These are phyloP conservation scores for Apus apus DNA, from an alignment of 2,113 vertebrate genomes.

Conservation along the genomic window DNA sequence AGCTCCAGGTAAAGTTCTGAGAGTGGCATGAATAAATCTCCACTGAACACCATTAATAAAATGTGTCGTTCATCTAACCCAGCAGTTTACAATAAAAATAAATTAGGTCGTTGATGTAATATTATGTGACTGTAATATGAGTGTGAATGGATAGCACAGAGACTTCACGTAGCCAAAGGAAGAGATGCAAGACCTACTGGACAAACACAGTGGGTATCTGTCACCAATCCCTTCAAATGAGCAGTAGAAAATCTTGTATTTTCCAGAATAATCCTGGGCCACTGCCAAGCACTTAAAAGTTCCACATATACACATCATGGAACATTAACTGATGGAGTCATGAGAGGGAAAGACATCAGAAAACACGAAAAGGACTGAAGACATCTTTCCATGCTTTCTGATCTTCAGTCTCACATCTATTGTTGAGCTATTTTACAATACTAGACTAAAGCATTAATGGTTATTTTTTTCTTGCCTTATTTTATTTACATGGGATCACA, in stretches of 20 bases:
- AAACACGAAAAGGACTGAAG: not conserved
- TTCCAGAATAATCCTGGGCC: not conserved
- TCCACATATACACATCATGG: not conserved
- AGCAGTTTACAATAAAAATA: not conserved
- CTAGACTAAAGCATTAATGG: not conserved
- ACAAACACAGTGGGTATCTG: not conserved
- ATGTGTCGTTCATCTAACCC: not conserved
- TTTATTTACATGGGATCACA: constrained; percentile 43
- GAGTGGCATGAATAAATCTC: not conserved
- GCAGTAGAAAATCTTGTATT: not conserved
- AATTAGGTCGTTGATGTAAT: not conserved
- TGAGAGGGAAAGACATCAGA: not conserved
- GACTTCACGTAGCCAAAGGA: not conserved
- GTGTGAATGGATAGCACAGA: not conserved
- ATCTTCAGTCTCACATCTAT: not conserved
- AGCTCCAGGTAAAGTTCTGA: constrained; percentile 11
- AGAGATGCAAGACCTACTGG: not conserved
- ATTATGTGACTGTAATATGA: not conserved
- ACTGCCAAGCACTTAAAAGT: not conserved
- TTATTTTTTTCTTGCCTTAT: not conserved
- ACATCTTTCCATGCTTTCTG: not conserved
- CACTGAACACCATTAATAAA: not conserved
- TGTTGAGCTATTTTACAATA: not conserved
- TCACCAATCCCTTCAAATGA: not conserved
- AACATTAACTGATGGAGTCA: not conserved